phyloP scores from a whole-genome alignment of 2,888 invertebrate species.

The Acronicta alni region DNA sequence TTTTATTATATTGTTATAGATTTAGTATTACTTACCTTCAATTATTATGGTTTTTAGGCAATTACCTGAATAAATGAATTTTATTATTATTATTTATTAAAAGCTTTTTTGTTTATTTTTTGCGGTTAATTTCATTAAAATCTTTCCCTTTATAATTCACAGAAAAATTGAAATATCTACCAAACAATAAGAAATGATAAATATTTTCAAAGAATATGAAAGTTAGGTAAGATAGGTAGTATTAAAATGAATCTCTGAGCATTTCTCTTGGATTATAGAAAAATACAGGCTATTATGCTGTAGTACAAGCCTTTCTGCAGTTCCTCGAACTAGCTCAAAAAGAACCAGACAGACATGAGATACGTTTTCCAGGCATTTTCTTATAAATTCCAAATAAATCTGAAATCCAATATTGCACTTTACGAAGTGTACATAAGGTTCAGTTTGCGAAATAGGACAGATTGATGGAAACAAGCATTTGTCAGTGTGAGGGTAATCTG shows the following conservation, averaged over 20 bases:
- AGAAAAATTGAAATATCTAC: too few relatives aligned
- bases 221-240: neutral
- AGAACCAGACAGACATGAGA: conserved; percentile 49
- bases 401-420: conserved; percentile 49
- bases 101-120: too few relatives aligned
- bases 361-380: conserved; percentile 40
- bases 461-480: conserved; percentile 71
- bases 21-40: too few relatives aligned
- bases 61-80: too few relatives aligned
- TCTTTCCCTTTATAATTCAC: too few relatives aligned
- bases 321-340: conserved; percentile 33
- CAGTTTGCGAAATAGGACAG: conserved; percentile 52
- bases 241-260: conserved; percentile 26
- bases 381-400: conserved; percentile 31
- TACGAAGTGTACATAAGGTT: conserved; percentile 51
- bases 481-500: conserved; percentile 78
- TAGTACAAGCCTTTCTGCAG: conserved; percentile 33
- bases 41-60: too few relatives aligned
- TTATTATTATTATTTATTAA: too few relatives aligned
- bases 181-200: too few relatives aligned
- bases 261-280: conserved; percentile 45
- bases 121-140: too few relatives aligned
- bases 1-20: too few relatives aligned
- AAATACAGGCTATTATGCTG: conserved; percentile 37
- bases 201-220: too few relatives aligned